phyloP scores from a whole-genome alignment of 2,113 vertebrate species.

The Puffinus mauretanicus region DNA sequence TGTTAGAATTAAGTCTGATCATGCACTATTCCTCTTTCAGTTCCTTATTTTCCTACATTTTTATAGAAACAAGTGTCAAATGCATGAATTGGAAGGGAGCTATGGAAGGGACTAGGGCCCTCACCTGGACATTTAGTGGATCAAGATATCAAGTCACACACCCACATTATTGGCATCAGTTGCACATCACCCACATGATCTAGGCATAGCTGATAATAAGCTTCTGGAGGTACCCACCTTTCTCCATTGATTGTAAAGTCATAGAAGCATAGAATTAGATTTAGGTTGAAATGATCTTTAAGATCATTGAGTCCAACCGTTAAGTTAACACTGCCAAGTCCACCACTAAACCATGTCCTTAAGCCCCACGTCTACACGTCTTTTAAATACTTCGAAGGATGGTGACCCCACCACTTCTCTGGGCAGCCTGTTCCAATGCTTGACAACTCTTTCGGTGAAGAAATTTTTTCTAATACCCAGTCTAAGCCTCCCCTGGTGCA shows the following conservation, averaged over 20 bases:
- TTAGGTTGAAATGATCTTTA: neutral
- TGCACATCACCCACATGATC: neutral
- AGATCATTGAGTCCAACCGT: neutral
- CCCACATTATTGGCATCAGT: neutral
- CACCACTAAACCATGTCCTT: neutral
- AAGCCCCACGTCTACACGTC: rapidly evolving
- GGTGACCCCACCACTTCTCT: neutral
- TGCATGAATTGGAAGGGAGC: neutral
- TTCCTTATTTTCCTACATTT: neutral
- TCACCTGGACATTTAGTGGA: neutral
- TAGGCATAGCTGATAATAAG: neutral
- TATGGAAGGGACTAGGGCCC: neutral
- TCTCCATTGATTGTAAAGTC: neutral
- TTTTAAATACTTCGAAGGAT: neutral
- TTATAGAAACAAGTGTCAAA: neutral
- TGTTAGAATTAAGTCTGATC: neutral
- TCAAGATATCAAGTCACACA: neutral
- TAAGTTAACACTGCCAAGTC: neutral
- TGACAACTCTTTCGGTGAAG: no score
- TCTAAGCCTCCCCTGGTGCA: no score
- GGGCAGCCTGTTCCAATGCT: neutral
- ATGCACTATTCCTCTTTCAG: neutral
- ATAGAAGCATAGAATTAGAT: neutral
- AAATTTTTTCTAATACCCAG: no score
- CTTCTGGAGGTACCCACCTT: neutral